These are phyloP conservation scores for Bhutanitis thaidina DNA, from an alignment of 2,888 invertebrate species.

Conservation along the genomic window DNA sequence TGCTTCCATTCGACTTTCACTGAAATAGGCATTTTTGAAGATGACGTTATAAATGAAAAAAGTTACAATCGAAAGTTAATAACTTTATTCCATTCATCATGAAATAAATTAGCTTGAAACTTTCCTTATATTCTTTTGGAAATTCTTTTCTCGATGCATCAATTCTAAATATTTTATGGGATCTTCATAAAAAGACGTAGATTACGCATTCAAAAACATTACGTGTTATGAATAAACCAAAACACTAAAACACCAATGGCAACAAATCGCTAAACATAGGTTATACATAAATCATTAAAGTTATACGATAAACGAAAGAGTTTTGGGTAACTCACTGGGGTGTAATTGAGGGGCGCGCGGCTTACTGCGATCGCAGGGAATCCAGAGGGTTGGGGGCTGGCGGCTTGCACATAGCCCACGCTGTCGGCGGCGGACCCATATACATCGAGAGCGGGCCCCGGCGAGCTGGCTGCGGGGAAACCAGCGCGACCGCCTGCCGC, in stretches of 20 bases:
- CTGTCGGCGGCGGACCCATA: slow-evolving; percentile 94
- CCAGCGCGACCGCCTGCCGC: slow-evolving; percentile 86
- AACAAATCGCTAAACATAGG: not conserved
- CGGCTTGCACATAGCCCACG: slow-evolving; percentile 97
- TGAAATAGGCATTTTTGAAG: slow-evolving; percentile 69
- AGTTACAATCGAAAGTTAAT: slow-evolving; percentile 75
- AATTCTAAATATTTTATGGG: not conserved
- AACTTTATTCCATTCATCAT: slow-evolving; percentile 78
- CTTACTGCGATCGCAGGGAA: slow-evolving; percentile 96
- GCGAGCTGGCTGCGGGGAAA: slow-evolving; percentile 95
- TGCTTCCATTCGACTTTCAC: slow-evolving; percentile 69
- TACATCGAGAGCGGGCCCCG: slow-evolving; percentile 94
- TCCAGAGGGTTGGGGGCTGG: slow-evolving; percentile 97
- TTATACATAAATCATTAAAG: not conserved
- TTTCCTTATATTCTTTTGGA: slow-evolving; percentile 43
- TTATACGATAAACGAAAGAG: not conserved
- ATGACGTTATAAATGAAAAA: slow-evolving; percentile 77
- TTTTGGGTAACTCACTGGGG: slow-evolving; percentile 87
- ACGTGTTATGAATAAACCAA: not conserved
- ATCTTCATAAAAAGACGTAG: not conserved
- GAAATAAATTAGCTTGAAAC: slow-evolving; percentile 53
- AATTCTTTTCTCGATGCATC: slow-evolving; percentile 2
- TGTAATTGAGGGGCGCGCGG: slow-evolving; percentile 95
- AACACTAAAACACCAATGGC: not conserved
- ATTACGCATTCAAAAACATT: too few species aligned